Base-by-base conservation (phyloP, 2,113 vertebrate genomes). In the Cyphomyrus plagiostoma region DNA sequence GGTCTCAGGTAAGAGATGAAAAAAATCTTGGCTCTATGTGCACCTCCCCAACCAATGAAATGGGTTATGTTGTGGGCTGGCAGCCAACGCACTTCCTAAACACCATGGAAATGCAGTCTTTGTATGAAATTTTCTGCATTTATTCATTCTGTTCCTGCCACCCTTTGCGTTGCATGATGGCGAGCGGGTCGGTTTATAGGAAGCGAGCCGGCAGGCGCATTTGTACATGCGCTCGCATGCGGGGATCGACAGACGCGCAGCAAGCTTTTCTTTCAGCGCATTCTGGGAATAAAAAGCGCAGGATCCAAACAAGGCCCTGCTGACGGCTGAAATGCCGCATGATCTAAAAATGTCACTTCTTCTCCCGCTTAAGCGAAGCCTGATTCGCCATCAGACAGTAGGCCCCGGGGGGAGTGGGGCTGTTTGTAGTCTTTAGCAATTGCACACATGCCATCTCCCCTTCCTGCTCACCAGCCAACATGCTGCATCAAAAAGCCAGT, bases 371-470 rank as follows among this genome's bases (percentile, higher is more conserved):
- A 87, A n/a, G 23, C 74, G 13, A 77, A 77, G 35, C 4, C 70
- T 77, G 70, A 39, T 77, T 77, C 17, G 35, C 15, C 39, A 11
- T 42, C 17, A 46, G 82, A 10, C 82, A 19, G 17, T 42, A 3
- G 42, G 45, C 21, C 30, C 7, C 7, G 2, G 62, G 13, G 11
- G 70, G 70, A 5, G 42, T 45, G 8, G 8, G 58, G 8, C 9
- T 48, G 19, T 49, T 26, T 26, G 62, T 89, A 21, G 21, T 10
- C n/a, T 17, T 46, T 39, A 39, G 53, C 52, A 66, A 39, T 66
- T 17, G 8, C 8, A 46, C 52, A 58, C 35, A 46, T 42, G 35
- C 42, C 53, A 30, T 92, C 92, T 93, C 92, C 91, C 86, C 87
- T 48, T 48, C 21, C 58, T 46, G 26, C 58, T 48, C 62, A 30